These are phyloP conservation scores for Nephila pilipes DNA, from an alignment of 1,140 invertebrate species.

Conservation along the genomic window DNA sequence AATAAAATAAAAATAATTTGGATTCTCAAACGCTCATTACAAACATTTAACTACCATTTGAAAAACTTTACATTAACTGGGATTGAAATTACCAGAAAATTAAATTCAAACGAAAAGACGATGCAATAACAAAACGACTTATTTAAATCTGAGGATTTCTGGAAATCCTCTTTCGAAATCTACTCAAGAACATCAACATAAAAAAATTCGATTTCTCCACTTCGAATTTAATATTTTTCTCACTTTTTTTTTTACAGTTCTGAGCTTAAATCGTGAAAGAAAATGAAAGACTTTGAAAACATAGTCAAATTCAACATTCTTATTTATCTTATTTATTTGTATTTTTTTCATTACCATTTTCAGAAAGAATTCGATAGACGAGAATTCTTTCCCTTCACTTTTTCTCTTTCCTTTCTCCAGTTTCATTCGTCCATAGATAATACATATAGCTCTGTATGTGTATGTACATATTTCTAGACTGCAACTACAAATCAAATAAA, in stretches of 20 bases:
- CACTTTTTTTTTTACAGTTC: background rate
- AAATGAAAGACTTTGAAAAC: conserved; percentile 44
- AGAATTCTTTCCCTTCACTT: background rate
- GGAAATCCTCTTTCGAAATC: background rate
- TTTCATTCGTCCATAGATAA: conserved; percentile 43
- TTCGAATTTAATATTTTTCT: background rate
- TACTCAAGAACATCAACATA: background rate
- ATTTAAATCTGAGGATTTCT: background rate
- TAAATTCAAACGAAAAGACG: too few species aligned
- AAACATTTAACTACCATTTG: too few species aligned
- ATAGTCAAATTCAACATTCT: conserved; percentile 31
- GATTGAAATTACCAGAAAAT: too few species aligned
- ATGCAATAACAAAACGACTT: background rate
- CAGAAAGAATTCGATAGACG: background rate
- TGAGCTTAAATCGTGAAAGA: background rate
- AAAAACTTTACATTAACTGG: too few species aligned
- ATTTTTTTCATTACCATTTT: background rate
- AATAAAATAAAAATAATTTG: too few species aligned
- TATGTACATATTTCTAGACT: conserved; percentile 34
- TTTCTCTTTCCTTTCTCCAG: background rate
- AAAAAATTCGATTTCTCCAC: background rate
- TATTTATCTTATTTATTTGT: conserved; percentile 33
- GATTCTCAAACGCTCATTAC: too few species aligned
- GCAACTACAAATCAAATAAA: conserved; percentile 59
- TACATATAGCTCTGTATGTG: conserved; percentile 31